Base-by-base conservation (phyloP, 2,888 invertebrate species). In the Limnephilus lunatus region DNA sequence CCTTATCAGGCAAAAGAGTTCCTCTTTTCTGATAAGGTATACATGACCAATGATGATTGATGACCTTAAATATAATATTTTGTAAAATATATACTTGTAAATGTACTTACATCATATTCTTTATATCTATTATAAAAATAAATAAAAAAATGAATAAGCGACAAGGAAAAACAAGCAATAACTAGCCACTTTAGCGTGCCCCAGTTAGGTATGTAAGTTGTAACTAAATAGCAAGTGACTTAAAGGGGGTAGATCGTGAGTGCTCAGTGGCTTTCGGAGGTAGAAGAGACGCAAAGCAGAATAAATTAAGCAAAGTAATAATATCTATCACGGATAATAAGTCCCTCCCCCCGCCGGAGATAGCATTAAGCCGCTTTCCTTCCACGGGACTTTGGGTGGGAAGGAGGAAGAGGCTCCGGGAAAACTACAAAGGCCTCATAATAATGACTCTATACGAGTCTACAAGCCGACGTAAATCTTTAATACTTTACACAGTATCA, bases 391-490 rank as follows among this genome's bases (percentile, higher is more conserved):
- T 39, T 81, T 14, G 44, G 44, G 81, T 4, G 35, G 35, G 12
- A 90, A 35, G 81, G 1, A n/a, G 35, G 12, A 90, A 35, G 85
- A 39, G 68, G 31, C 91, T 92, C 91, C 82, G 15, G 82, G 91
- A 92, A 90, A 92, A 92, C 91, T 91, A 90, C 92, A 91, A 91
- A 92, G 90, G 91, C 91, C 91, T 91, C 91, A 81, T 91, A 89
- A 92, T 92, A 92, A 92, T 92, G 92, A 92, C 92, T 92, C 91
- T 90, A 90, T 90, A 82, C 92, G 89, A 68, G 81, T 81, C 85
- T 89, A 89, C 92, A 90, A 92, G 93, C 93, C 90, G 91, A 92
- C 89, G 92, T 93, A 92, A 93, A 93, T 93, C 92, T 93, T 93
- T 92, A 93, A 93, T 93, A 93, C 93, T 93, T 93, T 92, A 91